Conservation (phyloP, 2,113 vertebrate species). For the Dermatemys mawii region DNA sequence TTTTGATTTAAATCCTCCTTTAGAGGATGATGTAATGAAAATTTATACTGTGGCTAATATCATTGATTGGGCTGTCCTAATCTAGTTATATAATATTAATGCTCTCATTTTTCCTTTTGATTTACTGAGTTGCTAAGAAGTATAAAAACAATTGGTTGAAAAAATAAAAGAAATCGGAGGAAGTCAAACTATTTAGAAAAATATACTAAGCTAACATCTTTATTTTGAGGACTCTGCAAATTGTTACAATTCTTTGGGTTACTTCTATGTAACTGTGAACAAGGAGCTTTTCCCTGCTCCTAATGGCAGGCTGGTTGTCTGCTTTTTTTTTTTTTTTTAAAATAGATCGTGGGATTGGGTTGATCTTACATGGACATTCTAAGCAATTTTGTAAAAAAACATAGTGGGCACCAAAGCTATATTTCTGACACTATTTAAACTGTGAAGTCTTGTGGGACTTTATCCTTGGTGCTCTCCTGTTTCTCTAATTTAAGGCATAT, state of each 20-base stretch:
- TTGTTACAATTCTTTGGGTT: neutral
- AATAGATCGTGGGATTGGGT: neutral
- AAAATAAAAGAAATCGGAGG: neutral
- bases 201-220: neutral
- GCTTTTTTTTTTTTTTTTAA: neutral
- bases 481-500: neutral
- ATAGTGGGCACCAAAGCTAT: neutral
- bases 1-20: neutral
- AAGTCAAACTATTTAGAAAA: neutral
- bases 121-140: neutral
- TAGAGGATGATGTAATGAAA: neutral
- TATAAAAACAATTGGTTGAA: neutral
- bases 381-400: neutral
- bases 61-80: neutral
- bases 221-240: too few species aligned
- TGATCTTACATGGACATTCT: neutral
- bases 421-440: neutral
- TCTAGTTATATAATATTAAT: neutral
- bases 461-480: neutral
- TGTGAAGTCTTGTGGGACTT: neutral
- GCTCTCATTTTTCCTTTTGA: neutral
- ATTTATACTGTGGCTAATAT: neutral
- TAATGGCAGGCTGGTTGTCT: neutral
- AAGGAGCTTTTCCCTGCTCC: neutral
- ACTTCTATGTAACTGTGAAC: neutral